phyloP scores from a whole-genome alignment of 2,113 vertebrate genomes.

The Sphyrna mokarran region DNA sequence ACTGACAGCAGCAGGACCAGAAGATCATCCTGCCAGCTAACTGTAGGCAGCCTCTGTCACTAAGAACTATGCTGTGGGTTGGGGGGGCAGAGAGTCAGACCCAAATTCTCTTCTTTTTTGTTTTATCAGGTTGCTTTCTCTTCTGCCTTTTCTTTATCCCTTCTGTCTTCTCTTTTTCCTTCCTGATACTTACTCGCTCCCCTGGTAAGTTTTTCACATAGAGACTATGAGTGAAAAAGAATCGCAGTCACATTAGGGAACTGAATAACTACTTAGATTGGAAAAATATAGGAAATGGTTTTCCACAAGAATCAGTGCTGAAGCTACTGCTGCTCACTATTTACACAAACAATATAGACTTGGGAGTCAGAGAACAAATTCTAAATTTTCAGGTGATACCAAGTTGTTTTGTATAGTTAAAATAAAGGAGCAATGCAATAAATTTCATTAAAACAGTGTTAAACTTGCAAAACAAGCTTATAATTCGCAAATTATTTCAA shows the following conservation, averaged over 20 bases:
- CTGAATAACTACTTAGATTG: not conserved
- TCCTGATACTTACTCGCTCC: not conserved
- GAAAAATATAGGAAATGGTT: not conserved
- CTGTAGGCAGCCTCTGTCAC: too few species aligned
- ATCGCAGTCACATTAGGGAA: not conserved
- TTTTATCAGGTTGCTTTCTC: not conserved
- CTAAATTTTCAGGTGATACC: not conserved
- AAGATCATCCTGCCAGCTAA: too few species aligned
- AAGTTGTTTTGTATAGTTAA: not conserved
- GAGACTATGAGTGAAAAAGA: not conserved
- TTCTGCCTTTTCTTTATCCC: not conserved
- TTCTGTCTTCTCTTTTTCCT: too few species aligned
- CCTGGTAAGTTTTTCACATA: not conserved
- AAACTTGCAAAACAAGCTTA: too few species aligned
- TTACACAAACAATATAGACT: not conserved
- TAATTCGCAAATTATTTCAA: too few species aligned
- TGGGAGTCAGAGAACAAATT: not conserved
- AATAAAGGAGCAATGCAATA: not conserved
- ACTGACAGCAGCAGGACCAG: too few species aligned
- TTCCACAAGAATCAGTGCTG: not conserved
- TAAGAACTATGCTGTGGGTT: too few species aligned
- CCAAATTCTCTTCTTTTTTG: too few species aligned
- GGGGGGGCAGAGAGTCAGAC: too few species aligned
- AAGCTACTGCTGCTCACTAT: not conserved
- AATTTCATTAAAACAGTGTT: not conserved